Evolutionary conservation across 2,888 invertebrate genomes (phyloP).

Genomic region (Nipponacmea schrenckii): DNA sequence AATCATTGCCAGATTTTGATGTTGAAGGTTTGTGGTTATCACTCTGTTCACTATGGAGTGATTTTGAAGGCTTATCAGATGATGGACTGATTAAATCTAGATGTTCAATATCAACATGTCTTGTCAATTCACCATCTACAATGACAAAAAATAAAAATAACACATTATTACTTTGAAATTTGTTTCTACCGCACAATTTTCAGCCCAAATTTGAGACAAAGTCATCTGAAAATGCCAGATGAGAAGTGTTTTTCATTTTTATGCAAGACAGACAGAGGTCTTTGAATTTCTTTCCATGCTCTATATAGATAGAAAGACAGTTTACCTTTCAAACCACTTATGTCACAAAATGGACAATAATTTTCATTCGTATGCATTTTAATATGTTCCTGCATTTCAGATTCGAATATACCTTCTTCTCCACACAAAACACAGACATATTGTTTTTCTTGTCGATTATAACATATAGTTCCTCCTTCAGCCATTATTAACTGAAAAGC

Average conservation of each 20-base stretch:
- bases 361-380: slow-evolving; percentile 82
- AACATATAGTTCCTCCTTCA: slow-evolving; percentile 20
- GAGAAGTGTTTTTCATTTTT: too few relatives aligned
- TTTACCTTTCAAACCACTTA: slow-evolving; percentile 76
- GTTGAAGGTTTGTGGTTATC: not conserved
- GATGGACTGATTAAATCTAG: slow-evolving; percentile 12
- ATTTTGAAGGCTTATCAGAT: not conserved
- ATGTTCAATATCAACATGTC: slow-evolving; percentile 17
- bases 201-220: too few relatives aligned
- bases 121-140: not conserved
- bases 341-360: slow-evolving; percentile 84
- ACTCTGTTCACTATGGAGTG: not conserved
- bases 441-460: not conserved
- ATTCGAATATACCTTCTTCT: slow-evolving; percentile 76
- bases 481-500: slow-evolving; percentile 18
- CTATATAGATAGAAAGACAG: not conserved
- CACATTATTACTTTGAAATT: too few relatives aligned
- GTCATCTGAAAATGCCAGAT: too few relatives aligned
- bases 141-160: too few relatives aligned
- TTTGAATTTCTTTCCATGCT: slow-evolving; percentile 11
- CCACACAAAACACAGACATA: slow-evolving; percentile 83
- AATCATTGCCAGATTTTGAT: not conserved
- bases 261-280: slow-evolving; percentile 5
- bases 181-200: too few relatives aligned
- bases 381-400: slow-evolving; percentile 80